Conservation (phyloP, 2,888 invertebrate genomes). For the Hydrotaea cyrtoneurina region DNA sequence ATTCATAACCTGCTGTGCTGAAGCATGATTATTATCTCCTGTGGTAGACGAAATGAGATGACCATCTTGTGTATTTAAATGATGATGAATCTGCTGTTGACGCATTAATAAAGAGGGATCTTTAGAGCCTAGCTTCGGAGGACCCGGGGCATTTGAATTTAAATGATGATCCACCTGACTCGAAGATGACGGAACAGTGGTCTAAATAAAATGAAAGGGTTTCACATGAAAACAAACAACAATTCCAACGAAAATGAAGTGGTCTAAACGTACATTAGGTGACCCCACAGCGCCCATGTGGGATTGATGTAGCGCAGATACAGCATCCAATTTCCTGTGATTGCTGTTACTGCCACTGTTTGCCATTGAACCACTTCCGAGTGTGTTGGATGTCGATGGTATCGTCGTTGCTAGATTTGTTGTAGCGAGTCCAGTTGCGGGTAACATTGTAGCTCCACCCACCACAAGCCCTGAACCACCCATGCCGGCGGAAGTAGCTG, state of each 20-base stretch:
- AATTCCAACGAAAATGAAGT: background rate
- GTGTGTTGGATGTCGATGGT: slow-evolving; percentile 68
- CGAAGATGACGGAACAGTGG: slow-evolving; percentile 73
- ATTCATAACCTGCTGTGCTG: slow-evolving; percentile 75
- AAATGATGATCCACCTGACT: slow-evolving; percentile 79
- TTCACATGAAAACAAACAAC: background rate
- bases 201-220: slow-evolving; percentile 64
- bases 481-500: slow-evolving; percentile 44
- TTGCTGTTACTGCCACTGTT: slow-evolving; percentile 71
- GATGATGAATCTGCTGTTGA: slow-evolving; percentile 69
- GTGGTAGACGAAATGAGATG: slow-evolving; percentile 58
- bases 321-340: slow-evolving; percentile 70
- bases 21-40: slow-evolving; percentile 70
- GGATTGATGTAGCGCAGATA: slow-evolving; percentile 69
- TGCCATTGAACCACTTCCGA: slow-evolving; percentile 48
- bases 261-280: slow-evolving; percentile 67
- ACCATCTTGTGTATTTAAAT: slow-evolving; percentile 62
- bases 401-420: slow-evolving; percentile 69
- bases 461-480: slow-evolving; percentile 71
- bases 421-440: slow-evolving; percentile 75
- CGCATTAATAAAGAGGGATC: slow-evolving; percentile 78
- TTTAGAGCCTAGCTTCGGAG: slow-evolving; percentile 82
- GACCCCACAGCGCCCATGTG: slow-evolving; percentile 69
- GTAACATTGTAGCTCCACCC: slow-evolving; percentile 76
- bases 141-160: slow-evolving; percentile 80